A percentile compares a stretch with the other conserved stretches of the same genome.
Conservation (phyloP, 2,888 invertebrate genomes). For the Psylliodes chrysocephalus region DNA sequence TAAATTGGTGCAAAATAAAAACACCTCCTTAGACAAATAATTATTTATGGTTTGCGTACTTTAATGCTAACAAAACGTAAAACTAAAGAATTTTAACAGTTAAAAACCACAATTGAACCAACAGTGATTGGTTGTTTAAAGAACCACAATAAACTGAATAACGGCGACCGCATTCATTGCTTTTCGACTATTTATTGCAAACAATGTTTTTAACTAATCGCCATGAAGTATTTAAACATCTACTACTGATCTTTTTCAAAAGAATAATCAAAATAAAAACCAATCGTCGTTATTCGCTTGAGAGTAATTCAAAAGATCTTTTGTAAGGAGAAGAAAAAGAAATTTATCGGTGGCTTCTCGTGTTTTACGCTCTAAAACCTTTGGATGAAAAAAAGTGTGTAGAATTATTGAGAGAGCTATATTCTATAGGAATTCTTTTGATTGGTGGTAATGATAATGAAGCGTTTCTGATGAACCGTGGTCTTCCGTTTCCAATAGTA, state of each 20-base stretch:
- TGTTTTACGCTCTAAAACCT: conserved; percentile 19
- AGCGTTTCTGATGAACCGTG: conserved; percentile 5
- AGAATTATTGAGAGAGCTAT: not conserved
- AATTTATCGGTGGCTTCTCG: conserved; percentile 18
- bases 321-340: conserved; percentile 15
- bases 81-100: conserved; percentile 3
- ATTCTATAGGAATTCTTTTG: not conserved
- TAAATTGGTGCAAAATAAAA: too few species aligned
- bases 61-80: too few species aligned
- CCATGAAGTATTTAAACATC: conserved; percentile 20
- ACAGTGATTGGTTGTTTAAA: conserved; percentile 4
- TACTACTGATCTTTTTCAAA: conserved; percentile 21
- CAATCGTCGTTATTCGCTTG: conserved; percentile 15
- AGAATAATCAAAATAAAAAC: conserved; percentile 11
- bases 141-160: not conserved
- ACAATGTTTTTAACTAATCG: conserved; percentile 12
- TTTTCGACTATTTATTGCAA: conserved; percentile 7
- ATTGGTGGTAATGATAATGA: conserved; percentile 2
- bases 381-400: conserved; percentile 7
- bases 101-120: conserved; percentile 9
- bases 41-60: too few species aligned
- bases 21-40: too few species aligned
- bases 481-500: not conserved
- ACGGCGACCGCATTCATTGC: conserved; percentile 16
- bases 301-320: conserved; percentile 7